Conservation (phyloP, 1,140 invertebrate genomes). For the Drosophila ananassae region DNA sequence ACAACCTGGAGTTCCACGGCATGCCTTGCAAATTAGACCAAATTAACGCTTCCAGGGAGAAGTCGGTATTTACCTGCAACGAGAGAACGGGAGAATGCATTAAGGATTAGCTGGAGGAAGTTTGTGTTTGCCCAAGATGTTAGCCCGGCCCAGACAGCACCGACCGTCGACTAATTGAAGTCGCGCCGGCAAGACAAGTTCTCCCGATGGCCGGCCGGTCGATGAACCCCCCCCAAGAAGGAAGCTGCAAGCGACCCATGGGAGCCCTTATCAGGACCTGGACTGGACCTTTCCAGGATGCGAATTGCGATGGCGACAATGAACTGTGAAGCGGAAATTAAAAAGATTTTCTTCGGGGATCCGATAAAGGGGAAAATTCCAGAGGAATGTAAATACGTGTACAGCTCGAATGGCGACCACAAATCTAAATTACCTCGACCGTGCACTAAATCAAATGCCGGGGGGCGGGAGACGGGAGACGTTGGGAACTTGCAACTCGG, state of each 20-base stretch:
- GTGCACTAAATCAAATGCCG: conserved; percentile 73
- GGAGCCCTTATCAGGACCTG: conserved; percentile 3
- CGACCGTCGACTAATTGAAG: conserved; percentile 64
- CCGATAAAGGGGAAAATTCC: conserved; percentile 15
- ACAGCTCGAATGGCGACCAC: conserved; percentile 61
- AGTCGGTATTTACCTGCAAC: conserved; percentile 71
- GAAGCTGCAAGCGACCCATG: background rate
- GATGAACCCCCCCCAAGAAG: conserved; percentile 36
- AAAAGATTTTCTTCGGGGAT: conserved; percentile 54
- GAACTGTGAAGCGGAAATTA: conserved; percentile 67
- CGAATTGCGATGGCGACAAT: conserved; percentile 6
- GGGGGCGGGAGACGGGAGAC: background rate
- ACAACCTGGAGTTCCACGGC: conserved; percentile 5
- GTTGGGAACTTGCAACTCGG: background rate
- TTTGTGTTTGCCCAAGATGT: conserved; percentile 72
- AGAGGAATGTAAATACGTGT: conserved; percentile 36
- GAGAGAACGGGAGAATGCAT: conserved; percentile 50
- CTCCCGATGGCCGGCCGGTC: conserved; percentile 26
- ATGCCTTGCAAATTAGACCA: conserved; percentile 75
- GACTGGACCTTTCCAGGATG: no score
- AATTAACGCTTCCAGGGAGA: conserved; percentile 67
- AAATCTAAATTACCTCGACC: conserved; percentile 77
- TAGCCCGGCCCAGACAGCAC: conserved; percentile 41
- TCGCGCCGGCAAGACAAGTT: conserved; percentile 30
- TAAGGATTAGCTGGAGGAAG: conserved; percentile 72